These are phyloP conservation scores for Actenoides hombroni DNA, from an alignment of 2,113 vertebrate genomes.

Conservation along the genomic window DNA sequence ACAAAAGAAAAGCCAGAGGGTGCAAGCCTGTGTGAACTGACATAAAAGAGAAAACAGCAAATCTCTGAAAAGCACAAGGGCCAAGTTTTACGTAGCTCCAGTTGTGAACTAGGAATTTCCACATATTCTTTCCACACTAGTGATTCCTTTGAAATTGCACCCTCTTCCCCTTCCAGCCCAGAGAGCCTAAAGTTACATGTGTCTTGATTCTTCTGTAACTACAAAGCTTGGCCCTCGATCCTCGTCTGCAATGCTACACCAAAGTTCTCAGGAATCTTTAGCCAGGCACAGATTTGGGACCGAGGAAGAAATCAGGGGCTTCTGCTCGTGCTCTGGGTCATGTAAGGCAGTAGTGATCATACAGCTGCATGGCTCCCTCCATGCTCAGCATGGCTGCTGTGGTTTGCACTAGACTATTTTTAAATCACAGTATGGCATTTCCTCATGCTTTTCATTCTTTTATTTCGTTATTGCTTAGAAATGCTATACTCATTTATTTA, in stretches of 20 bases:
- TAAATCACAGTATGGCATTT: conserved; percentile 48
- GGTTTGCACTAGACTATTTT: background rate
- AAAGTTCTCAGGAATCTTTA: background rate
- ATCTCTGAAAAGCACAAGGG: conserved; percentile 30
- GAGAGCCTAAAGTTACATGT: conserved; percentile 5
- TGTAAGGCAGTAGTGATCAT: background rate
- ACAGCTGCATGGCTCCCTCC: background rate
- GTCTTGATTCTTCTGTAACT: conserved; percentile 1
- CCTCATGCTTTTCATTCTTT: conserved; percentile 56
- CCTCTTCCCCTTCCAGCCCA: conserved; percentile 4
- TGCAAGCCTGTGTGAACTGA: conserved; percentile 34
- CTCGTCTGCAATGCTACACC: background rate
- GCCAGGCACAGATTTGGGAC: background rate
- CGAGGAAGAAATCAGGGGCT: background rate
- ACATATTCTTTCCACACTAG: conserved; percentile 53
- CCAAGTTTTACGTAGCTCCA: conserved; percentile 45
- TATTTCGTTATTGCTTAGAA: background rate
- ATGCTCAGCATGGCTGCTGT: background rate
- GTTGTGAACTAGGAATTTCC: conserved; percentile 54
- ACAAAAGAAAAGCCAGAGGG: conserved; percentile 60
- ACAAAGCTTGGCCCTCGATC: background rate
- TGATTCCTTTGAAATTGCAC: conserved; percentile 46
- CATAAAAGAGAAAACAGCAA: conserved; percentile 56
- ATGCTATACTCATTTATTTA: conserved; percentile 38
- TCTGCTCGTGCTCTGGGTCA: background rate